Evolutionary conservation across 1,140 invertebrate genomes (phyloP).

Genomic region (Papilio machaon): DNA sequence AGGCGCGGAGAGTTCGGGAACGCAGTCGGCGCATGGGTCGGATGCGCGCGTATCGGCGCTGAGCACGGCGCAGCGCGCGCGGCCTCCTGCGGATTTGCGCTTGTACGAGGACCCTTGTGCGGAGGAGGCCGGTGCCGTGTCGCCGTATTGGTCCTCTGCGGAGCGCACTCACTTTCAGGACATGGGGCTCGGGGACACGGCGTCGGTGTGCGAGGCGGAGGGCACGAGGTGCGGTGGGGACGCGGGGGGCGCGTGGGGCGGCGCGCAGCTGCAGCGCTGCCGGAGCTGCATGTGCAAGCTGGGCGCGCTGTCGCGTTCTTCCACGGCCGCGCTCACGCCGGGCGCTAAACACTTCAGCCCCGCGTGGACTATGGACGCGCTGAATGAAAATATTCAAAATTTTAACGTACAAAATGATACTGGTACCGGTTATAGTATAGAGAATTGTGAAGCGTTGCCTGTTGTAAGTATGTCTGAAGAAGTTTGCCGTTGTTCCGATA

Average conservation of each 20-base stretch:
- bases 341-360: constrained; percentile 81
- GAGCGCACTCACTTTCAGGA: constrained; percentile 76
- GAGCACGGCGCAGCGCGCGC: constrained; percentile 71
- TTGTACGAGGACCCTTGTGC: constrained; percentile 82
- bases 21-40: constrained; percentile 73
- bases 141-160: constrained; percentile 67
- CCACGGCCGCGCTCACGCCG: constrained; percentile 77
- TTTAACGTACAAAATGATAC: constrained; percentile 45
- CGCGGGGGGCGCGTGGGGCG: constrained; percentile 50
- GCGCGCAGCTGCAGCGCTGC: constrained; percentile 85
- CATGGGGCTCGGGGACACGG: constrained; percentile 79
- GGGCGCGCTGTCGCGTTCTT: constrained; percentile 85
- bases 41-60: constrained; percentile 81
- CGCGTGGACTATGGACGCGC: constrained; percentile 85
- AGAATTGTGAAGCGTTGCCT: constrained; percentile 51
- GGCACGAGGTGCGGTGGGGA: constrained; percentile 49
- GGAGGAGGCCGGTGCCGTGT: constrained; percentile 73
- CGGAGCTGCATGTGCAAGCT: constrained; percentile 90
- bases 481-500: constrained; percentile 54
- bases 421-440: constrained; percentile 38
- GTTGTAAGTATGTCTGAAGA: constrained; percentile 61
- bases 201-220: constrained; percentile 78
- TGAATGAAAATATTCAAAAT: constrained; percentile 56
- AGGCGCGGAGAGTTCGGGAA: constrained; percentile 60
- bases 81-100: constrained; percentile 71